Conservation (phyloP, 2,888 invertebrate genomes). For the Agapostemon virescens region DNA sequence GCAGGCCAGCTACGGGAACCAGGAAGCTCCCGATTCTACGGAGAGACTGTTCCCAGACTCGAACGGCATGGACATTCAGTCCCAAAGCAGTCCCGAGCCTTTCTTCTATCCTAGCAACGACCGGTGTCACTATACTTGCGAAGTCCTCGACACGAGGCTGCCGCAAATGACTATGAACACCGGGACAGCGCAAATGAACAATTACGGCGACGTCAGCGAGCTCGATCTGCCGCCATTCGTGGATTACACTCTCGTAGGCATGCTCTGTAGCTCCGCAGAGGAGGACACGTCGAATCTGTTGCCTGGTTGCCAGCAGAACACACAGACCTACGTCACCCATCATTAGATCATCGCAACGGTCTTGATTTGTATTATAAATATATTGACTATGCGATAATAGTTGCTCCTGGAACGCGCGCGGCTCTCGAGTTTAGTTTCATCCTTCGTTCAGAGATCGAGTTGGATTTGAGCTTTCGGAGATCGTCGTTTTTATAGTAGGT, state of each 20-base stretch:
- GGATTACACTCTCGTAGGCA: constrained; percentile 78
- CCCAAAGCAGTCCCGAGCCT: constrained; percentile 73
- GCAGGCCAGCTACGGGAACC: constrained; percentile 60
- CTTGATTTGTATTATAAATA: constrained; percentile 75
- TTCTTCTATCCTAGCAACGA: constrained; percentile 74
- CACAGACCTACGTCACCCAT: constrained; percentile 76
- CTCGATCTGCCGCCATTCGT: constrained; percentile 77
- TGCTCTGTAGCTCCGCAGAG: constrained; percentile 76
- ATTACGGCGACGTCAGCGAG: constrained; percentile 70
- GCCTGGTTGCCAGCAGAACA: constrained; percentile 67
- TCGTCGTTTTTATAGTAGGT: background rate
- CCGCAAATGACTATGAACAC: constrained; percentile 57
- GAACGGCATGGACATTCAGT: constrained; percentile 59
- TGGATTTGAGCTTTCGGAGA: background rate
- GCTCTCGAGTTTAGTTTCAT: constrained; percentile 13
- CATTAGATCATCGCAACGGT: constrained; percentile 68
- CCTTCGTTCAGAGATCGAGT: background rate
- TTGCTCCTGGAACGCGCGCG: constrained; percentile 31
- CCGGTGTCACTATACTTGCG: constrained; percentile 77
- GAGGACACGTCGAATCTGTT: constrained; percentile 67
- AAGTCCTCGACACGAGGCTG: constrained; percentile 75
- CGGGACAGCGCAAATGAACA: constrained; percentile 37
- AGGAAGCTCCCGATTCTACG: constrained; percentile 59
- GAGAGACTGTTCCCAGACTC: constrained; percentile 69
- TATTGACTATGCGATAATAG: constrained; percentile 61